Evolutionary conservation across 1,140 invertebrate genomes (phyloP).

Genomic region (Popillia japonica): DNA sequence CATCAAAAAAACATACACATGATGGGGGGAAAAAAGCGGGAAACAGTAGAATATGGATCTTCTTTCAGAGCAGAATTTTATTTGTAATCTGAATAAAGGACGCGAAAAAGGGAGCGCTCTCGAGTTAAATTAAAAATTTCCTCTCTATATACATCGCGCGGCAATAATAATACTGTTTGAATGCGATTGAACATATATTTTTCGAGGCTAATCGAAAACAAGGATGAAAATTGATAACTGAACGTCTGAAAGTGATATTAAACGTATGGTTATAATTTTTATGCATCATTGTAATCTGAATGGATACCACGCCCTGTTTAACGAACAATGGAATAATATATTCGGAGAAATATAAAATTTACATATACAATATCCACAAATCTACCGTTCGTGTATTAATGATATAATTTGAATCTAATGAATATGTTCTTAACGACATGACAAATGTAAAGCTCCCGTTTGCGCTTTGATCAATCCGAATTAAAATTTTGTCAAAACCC

Average conservation of each 20-base stretch:
- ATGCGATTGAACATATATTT: background rate
- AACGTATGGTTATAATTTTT: background rate
- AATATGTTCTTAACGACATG: background rate
- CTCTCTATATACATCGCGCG: background rate
- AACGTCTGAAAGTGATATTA: background rate
- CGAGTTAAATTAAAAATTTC: background rate
- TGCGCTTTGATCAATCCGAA: no score
- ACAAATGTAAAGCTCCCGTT: background rate
- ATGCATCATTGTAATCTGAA: background rate
- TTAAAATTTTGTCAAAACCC: no score
- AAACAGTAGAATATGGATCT: constrained; percentile 1
- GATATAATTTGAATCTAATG: background rate
- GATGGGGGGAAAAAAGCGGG: background rate
- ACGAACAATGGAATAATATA: background rate
- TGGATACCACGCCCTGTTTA: background rate
- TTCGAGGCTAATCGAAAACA: background rate
- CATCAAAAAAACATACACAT: no score
- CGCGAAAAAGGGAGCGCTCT: background rate
- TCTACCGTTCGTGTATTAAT: background rate
- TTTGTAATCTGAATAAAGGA: constrained; percentile 11
- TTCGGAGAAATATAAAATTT: background rate
- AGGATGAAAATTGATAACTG: no score
- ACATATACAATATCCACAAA: background rate
- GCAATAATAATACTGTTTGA: background rate
- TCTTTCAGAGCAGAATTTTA: background rate